phyloP scores from a whole-genome alignment of 2,113 vertebrate genomes.

The Ammodramus savannarum region DNA sequence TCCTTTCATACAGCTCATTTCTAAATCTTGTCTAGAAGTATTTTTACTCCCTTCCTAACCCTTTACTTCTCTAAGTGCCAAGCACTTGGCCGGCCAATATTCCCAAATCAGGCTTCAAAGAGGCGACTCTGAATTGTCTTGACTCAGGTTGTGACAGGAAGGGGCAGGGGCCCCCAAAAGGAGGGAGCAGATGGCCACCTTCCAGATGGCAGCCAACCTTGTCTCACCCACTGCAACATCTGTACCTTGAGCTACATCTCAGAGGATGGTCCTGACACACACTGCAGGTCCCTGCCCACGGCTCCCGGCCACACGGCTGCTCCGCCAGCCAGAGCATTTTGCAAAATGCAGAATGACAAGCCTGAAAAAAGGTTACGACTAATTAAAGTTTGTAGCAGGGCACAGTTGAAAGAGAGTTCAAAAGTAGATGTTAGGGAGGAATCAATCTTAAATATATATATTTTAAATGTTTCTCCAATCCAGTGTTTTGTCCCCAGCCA shows the following conservation, averaged over 20 bases:
- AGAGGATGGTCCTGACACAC: background rate
- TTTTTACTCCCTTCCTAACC: background rate
- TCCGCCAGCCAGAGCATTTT: background rate
- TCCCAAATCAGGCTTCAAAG: background rate
- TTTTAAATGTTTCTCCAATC: background rate
- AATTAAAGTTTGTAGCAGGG: background rate
- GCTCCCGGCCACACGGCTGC: background rate
- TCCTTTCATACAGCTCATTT: background rate
- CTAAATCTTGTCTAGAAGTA: background rate
- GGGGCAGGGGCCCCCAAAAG: background rate
- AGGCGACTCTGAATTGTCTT: background rate
- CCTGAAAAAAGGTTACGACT: background rate
- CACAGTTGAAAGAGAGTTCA: background rate
- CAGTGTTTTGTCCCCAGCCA: background rate
- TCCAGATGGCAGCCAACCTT: slow-evolving; percentile 19
- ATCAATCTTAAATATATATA: background rate
- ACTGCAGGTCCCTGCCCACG: background rate
- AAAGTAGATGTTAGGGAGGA: background rate
- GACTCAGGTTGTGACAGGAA: slow-evolving; percentile 22
- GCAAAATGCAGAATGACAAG: slow-evolving; percentile 30
- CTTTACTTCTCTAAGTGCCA: background rate
- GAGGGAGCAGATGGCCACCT: slow-evolving; percentile 14
- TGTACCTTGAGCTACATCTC: background rate
- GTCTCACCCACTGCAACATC: background rate
- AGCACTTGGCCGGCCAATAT: background rate